phyloP scores from a whole-genome alignment of 2,888 invertebrate species.

The Atethmia centrago region DNA sequence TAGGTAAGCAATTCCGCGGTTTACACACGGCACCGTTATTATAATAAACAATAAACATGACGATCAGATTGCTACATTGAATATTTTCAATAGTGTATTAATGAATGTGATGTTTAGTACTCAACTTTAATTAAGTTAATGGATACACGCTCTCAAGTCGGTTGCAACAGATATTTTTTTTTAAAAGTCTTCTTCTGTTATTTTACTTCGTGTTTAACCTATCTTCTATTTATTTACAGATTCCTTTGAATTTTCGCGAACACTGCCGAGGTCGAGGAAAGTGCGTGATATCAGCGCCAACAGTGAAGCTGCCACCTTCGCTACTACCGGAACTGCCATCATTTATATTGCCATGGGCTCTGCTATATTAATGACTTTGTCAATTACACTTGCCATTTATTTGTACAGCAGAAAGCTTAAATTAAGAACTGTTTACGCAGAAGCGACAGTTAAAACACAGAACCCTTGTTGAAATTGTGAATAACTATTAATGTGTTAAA shows the following conservation, averaged over 20 bases:
- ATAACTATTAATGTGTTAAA: slow-evolving; percentile 67
- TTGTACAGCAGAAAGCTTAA: slow-evolving; percentile 70
- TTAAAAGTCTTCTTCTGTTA: background rate
- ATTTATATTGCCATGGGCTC: slow-evolving; percentile 78
- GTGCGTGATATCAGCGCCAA: slow-evolving; percentile 78
- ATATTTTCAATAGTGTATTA: background rate
- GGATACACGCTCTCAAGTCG: background rate
- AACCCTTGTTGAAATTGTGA: slow-evolving; percentile 67
- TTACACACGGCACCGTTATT: background rate
- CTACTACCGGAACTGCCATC: slow-evolving; percentile 65
- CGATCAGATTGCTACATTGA: background rate
- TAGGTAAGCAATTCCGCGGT: slow-evolving; percentile 75
- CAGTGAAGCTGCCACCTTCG: slow-evolving; percentile 61
- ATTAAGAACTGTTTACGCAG: slow-evolving; percentile 50
- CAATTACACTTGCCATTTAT: slow-evolving; percentile 75
- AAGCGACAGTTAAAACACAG: slow-evolving; percentile 29
- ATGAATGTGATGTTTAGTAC: background rate
- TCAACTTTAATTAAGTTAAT: background rate
- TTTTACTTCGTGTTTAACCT: background rate
- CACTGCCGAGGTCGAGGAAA: slow-evolving; percentile 81
- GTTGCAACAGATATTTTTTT: background rate
- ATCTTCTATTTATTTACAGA: slow-evolving; percentile 75
- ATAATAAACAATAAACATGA: background rate
- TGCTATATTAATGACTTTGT: slow-evolving; percentile 73
- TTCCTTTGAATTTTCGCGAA: slow-evolving; percentile 82